Evolutionary conservation across 2,888 invertebrate genomes (phyloP), one percentile per base, ranked within the genome.

Genomic region (Aethes cnicana): DNA sequence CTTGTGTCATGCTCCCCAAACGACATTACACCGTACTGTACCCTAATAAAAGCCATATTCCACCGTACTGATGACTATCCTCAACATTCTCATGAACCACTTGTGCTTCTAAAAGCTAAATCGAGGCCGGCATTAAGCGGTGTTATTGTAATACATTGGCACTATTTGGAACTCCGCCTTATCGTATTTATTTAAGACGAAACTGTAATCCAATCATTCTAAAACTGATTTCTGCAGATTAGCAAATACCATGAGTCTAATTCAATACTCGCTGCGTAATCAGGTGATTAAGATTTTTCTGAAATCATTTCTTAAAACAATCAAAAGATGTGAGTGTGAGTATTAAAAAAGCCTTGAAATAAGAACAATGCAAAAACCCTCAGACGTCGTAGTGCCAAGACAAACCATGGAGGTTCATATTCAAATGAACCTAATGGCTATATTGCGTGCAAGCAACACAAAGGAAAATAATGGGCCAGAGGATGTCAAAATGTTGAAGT

Each of bases 351-450:
- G n/a, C 26, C 28, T 20, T 36, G 36, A 46, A 54, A 54, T 43
- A 44, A 36, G 30, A 30, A 36, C 53, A 47, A 46, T 49, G 53
- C 49, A 55, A 55, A 55, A 46, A 32, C 14, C 32, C 32, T 33
- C 26, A 35, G 49, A 55, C 53, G 50, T 47, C 53, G 53, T 42
- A 54, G 42, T 47, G 52, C 35, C 42, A 42, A 39, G 53, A 55
- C 48, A 54, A 54, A 57, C 63, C 60, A 61, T 64, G 62, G 59
- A 58, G 64, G 63, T 63, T 66, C 50, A 58, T 79, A 80, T 79
- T 79, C 79, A 78, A 76, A 74, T 72, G 73, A 77, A 68, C 56
- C 63, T 83, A 81, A 84, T 82, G 69, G 77, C 52, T 47, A 57
- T 54, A 78, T 84, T 65, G 84, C 84, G 84, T 84, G 84, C 63